Percentiles rank a stretch among this genome's conserved stretches.
These are phyloP conservation scores for Oligia strigilis DNA, from an alignment of 2,888 invertebrate genomes.

Conservation along the genomic window DNA sequence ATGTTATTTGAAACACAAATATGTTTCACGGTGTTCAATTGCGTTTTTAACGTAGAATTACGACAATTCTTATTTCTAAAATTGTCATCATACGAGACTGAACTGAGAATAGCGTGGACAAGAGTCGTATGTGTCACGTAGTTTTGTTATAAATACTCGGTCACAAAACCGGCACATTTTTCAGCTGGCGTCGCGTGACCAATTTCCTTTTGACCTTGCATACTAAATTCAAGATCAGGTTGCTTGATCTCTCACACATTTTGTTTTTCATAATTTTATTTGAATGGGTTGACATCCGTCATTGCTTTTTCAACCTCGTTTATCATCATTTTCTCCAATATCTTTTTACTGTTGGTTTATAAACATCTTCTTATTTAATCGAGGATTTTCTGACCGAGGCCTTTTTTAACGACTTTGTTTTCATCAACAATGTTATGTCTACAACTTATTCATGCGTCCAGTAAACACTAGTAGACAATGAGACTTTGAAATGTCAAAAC, in stretches of 20 bases:
- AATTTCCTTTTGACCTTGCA: conserved; percentile 85
- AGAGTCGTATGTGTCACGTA: conserved; percentile 77
- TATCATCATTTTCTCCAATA: conserved; percentile 15
- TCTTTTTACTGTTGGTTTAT: conserved; percentile 21
- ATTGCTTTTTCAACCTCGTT: conserved; percentile 20
- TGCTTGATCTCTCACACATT: conserved; percentile 72
- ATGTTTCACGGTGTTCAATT: conserved; percentile 24
- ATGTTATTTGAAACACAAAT: conserved; percentile 9
- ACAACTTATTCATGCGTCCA: conserved; percentile 33
- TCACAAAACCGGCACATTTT: conserved; percentile 80
- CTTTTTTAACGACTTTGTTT: conserved; percentile 29
- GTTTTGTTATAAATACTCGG: conserved; percentile 83
- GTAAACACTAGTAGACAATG: conserved; percentile 10
- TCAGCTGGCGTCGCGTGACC: conserved; percentile 80
- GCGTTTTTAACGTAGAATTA: conserved; percentile 37
- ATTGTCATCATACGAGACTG: conserved; percentile 65
- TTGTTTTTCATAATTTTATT: conserved; percentile 64
- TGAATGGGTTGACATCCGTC: conserved; percentile 47
- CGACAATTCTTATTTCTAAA: conserved; percentile 61
- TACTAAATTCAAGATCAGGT: conserved; percentile 79
- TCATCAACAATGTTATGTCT: conserved; percentile 50
- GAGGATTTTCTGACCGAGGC: conserved; percentile 26
- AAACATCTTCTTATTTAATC: conserved; percentile 28
- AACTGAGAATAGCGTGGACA: conserved; percentile 76
- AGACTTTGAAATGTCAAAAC: conserved; percentile 21